Percentiles rank a stretch among this genome's conserved stretches.
phyloP scores from a whole-genome alignment of 1,140 invertebrate species.

The Campodea augens region DNA sequence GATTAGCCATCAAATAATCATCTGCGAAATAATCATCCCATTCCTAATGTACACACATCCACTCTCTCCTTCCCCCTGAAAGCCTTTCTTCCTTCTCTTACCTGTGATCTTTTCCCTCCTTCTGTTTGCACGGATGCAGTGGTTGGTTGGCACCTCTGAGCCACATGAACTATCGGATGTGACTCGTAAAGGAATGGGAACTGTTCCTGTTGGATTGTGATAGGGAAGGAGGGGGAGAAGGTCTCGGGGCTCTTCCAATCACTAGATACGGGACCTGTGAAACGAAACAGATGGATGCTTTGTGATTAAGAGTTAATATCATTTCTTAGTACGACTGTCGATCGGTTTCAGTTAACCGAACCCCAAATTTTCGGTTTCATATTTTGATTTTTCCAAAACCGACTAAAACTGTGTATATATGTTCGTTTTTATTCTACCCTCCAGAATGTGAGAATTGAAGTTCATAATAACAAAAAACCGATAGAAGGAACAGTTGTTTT shows the following conservation, averaged over 20 bases:
- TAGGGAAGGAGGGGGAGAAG: conserved; percentile 10
- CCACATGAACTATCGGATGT: conserved; percentile 12
- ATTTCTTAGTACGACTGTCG: neutral
- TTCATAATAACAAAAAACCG: no score
- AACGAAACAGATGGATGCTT: neutral
- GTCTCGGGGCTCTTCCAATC: conserved; percentile 3
- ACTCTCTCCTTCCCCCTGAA: neutral
- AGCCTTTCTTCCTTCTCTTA: neutral
- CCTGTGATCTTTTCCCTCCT: conserved; percentile 14
- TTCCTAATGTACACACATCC: neutral
- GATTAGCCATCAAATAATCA: neutral
- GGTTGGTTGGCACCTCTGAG: conserved; percentile 11
- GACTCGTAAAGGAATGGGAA: conserved; percentile 16
- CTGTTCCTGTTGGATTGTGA: conserved; percentile 6
- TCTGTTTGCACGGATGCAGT: conserved; percentile 15
- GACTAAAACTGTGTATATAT: no score
- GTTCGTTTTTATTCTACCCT: no score
- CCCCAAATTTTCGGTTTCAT: no score
- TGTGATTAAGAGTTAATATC: neutral
- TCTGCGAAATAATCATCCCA: neutral
- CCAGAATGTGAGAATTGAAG: no score
- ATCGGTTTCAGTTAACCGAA: no score
- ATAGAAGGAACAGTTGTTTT: no score
- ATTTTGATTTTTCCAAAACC: no score
- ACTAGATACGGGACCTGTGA: neutral